Conservation (phyloP, 2,113 vertebrate genomes). For the Gulo gulo region DNA sequence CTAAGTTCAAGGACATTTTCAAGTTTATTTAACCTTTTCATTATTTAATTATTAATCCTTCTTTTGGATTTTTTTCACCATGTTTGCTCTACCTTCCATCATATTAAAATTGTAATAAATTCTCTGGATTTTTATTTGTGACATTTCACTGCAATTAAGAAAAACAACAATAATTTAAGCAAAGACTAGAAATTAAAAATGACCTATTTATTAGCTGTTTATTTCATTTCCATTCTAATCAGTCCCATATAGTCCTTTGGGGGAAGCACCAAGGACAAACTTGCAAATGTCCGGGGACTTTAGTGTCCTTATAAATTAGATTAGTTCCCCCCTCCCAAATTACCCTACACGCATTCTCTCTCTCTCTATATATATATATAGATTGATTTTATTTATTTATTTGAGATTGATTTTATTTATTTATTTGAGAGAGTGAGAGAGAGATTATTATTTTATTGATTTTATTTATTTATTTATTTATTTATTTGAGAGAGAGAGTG, state of each 20-base stretch:
- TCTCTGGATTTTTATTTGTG: neutral
- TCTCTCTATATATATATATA: no score
- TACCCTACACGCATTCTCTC: neutral
- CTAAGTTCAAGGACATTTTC: slow-evolving; percentile 45
- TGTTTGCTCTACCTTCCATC: neutral
- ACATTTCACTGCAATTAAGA: slow-evolving; percentile 28
- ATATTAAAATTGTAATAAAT: slow-evolving; percentile 5
- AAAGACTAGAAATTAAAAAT: slow-evolving; percentile 34
- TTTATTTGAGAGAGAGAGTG: neutral
- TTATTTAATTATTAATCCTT: slow-evolving; percentile 28
- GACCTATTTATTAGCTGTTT: neutral
- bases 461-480: neutral
- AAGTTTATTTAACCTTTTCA: neutral
- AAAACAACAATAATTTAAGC: neutral
- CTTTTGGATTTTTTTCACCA: neutral
- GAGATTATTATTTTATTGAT: neutral
- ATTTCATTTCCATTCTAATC: neutral
- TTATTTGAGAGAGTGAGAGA: no score
- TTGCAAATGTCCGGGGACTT: neutral
- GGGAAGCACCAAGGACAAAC: neutral
- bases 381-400: neutral
- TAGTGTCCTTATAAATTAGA: neutral
- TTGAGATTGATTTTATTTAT: no score
- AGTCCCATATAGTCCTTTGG: neutral
- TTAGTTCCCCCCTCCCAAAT: neutral